These are phyloP conservation scores for Staurois parvus DNA, from an alignment of 2,797 vertebrate species.

Conservation along the genomic window DNA sequence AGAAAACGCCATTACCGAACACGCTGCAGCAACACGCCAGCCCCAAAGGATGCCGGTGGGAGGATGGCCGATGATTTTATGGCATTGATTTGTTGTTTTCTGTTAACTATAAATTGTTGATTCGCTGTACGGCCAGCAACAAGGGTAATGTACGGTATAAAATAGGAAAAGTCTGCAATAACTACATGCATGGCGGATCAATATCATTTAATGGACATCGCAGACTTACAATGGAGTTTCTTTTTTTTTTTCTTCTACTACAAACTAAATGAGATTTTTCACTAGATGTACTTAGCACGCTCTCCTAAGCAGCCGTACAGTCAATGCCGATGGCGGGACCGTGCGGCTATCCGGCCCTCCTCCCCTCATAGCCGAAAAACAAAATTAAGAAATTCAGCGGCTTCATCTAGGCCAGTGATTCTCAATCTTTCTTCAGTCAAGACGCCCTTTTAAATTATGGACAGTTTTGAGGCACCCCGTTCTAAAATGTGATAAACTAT, in stretches of 20 bases:
- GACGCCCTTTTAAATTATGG: too few relatives aligned
- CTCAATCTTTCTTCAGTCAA: too few relatives aligned
- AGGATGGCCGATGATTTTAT: slow-evolving; percentile 15
- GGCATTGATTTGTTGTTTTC: slow-evolving; percentile 45
- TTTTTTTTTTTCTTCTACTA: neutral
- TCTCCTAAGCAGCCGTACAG: neutral
- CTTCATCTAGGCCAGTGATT: too few relatives aligned
- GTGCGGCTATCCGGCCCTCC: too few relatives aligned
- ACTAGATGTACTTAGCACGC: neutral
- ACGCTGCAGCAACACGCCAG: too few relatives aligned
- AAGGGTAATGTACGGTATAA: slow-evolving; percentile 27
- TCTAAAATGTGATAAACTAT: too few relatives aligned
- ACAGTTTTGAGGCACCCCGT: too few relatives aligned
- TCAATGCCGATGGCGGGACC: neutral
- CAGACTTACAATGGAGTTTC: neutral
- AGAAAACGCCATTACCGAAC: too few relatives aligned
- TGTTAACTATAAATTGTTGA: slow-evolving; percentile 37
- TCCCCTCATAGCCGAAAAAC: too few relatives aligned
- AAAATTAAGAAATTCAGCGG: too few relatives aligned
- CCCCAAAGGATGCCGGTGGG: neutral
- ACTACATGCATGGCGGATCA: slow-evolving; percentile 26
- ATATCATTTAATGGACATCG: slow-evolving; percentile 44
- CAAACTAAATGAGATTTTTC: slow-evolving; percentile 29
- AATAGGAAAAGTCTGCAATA: slow-evolving; percentile 19
- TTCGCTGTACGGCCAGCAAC: slow-evolving; percentile 19